Percentiles rank a stretch among this genome's conserved stretches.
phyloP scores from a whole-genome alignment of 2,888 invertebrate genomes.

The Ptychoptera albimana region DNA sequence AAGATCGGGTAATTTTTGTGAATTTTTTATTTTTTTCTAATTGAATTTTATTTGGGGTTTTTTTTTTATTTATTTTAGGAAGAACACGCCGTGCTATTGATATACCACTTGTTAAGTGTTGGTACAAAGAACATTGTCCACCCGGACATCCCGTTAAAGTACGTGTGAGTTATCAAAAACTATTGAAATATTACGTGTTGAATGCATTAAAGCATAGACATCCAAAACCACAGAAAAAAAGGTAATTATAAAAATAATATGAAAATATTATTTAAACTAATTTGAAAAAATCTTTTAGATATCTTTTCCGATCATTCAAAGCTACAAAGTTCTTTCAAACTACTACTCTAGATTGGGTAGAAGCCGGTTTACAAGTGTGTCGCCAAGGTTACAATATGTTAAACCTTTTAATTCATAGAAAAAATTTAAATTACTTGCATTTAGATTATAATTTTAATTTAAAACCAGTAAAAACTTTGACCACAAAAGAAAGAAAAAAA shows the following conservation, averaged over 20 bases:
- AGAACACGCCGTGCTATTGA: constrained; percentile 88
- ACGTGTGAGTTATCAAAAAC: constrained; percentile 95
- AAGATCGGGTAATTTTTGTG: constrained; percentile 56
- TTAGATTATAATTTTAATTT: constrained; percentile 99
- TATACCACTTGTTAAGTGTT: constrained; percentile 91
- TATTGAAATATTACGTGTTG: constrained; percentile 94
- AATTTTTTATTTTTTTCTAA: no score
- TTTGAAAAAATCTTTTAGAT: constrained; percentile 33
- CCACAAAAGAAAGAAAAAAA: constrained; percentile 98
- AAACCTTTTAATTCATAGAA: constrained; percentile 94
- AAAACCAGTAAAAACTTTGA: constrained; percentile 97
- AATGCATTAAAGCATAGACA: constrained; percentile 95
- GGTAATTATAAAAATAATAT: constrained; percentile 33
- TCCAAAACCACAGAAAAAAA: constrained; percentile 97
- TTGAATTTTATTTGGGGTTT: no score
- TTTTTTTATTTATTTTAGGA: no score
- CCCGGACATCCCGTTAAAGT: constrained; percentile 98
- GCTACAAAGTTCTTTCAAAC: constrained; percentile 99
- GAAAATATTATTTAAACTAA: neutral
- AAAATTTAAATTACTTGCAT: constrained; percentile 98
- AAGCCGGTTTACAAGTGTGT: constrained; percentile 95
- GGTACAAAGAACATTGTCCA: constrained; percentile 91
- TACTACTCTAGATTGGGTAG: constrained; percentile 98
- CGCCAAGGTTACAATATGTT: constrained; percentile 99
- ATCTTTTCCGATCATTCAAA: constrained; percentile 96